phyloP scores from a whole-genome alignment of 2,797 vertebrate genomes.

The Pseudopleuronectes americanus region DNA sequence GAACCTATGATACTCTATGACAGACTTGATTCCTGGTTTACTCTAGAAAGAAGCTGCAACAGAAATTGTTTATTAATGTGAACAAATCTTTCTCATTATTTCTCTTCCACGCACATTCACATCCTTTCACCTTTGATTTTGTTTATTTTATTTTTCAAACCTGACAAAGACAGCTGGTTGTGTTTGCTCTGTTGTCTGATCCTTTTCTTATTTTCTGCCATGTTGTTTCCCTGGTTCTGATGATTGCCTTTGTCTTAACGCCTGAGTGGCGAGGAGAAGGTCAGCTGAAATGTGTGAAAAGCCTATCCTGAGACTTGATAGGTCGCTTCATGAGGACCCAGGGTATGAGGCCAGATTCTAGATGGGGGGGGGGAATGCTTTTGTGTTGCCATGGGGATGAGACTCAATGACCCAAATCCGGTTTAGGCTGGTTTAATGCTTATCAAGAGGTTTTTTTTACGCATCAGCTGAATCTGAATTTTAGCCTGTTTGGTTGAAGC shows the following conservation, averaged over 20 bases:
- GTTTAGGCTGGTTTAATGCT: neutral
- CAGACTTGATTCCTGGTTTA: conserved; percentile 20
- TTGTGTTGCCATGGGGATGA: conserved; percentile 50
- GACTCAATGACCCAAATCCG: conserved; percentile 31
- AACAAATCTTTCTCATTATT: conserved; percentile 4
- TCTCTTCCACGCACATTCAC: conserved; percentile 1
- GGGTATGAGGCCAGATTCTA: neutral
- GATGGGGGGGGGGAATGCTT: conserved; percentile 2
- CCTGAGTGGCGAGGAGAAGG: conserved; percentile 22
- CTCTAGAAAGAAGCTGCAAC: conserved; percentile 12
- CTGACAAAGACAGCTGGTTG: conserved; percentile 55
- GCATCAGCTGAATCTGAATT: neutral
- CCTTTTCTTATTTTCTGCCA: conserved; percentile 8
- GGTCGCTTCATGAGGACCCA: conserved; percentile 36
- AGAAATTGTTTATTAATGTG: conserved; percentile 24
- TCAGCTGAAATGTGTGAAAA: conserved; percentile 51
- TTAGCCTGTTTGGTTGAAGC: neutral
- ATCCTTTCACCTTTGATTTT: conserved; percentile 1
- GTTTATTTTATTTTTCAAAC: conserved; percentile 15
- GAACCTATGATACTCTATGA: conserved; percentile 7
- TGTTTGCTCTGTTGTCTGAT: conserved; percentile 45
- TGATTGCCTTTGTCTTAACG: conserved; percentile 38
- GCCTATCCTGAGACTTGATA: conserved; percentile 69
- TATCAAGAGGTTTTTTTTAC: conserved; percentile 1
- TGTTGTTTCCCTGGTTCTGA: conserved; percentile 22